Percentiles rank a stretch among this genome's conserved stretches.
phyloP scores from a whole-genome alignment of 35 echinoderm and acorn worm genomes.

The Lytechinus pictus region DNA sequence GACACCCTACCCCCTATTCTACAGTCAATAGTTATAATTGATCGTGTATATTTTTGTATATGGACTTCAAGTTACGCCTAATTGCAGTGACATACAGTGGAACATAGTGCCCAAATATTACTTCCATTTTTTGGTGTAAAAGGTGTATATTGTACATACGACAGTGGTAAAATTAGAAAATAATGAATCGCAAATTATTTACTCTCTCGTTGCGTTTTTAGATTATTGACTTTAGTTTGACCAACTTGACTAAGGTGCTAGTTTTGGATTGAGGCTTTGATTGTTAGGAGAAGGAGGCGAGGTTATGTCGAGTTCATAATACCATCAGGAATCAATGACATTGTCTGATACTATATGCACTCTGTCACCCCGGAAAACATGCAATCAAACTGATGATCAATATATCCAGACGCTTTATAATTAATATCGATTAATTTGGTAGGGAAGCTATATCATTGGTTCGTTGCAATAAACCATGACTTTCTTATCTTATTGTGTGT shows the following conservation, averaged over 20 bases:
- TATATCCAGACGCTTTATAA: background rate
- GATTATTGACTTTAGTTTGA: too few species aligned
- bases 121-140: too few species aligned
- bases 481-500: background rate
- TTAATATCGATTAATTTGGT: background rate
- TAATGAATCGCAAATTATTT: too few species aligned
- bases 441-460: background rate
- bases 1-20: too few species aligned
- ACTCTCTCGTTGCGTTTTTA: too few species aligned
- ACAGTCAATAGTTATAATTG: too few species aligned
- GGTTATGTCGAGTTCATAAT: background rate
- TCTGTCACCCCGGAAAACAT: background rate
- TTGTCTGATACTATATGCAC: background rate
- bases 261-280: background rate
- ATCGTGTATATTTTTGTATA: too few species aligned
- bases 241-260: background rate
- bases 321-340: background rate
- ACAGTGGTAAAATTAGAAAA: too few species aligned
- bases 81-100: too few species aligned
- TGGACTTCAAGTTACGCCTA: too few species aligned
- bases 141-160: too few species aligned
- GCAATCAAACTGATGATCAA: background rate
- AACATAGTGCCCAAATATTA: too few species aligned
- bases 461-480: background rate
- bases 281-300: background rate